Percentiles rank a stretch among this genome's conserved stretches.
Evolutionary conservation across 2,797 vertebrate species (phyloP).

Genomic region (Myoxocephalus aenaeus): DNA sequence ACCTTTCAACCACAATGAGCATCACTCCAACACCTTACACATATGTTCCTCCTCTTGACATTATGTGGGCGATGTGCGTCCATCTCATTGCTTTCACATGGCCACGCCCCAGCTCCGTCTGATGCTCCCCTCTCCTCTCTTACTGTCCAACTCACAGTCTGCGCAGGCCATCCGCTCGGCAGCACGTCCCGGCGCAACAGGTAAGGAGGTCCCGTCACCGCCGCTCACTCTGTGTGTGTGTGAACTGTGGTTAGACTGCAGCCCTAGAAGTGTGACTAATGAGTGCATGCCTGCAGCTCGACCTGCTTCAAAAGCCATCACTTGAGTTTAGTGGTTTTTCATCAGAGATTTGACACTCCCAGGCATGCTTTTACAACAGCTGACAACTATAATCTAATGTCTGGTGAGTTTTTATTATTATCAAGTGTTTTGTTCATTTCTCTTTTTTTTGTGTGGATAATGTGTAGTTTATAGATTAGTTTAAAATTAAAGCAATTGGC

Average conservation of each 20-base stretch:
- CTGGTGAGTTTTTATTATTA: slow-evolving; percentile 1
- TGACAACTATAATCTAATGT: not conserved
- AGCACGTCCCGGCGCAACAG: slow-evolving; percentile 77
- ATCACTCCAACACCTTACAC: not conserved
- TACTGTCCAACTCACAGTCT: slow-evolving; percentile 48
- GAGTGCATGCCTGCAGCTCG: slow-evolving; percentile 37
- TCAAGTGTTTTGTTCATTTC: not conserved
- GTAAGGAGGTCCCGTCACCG: slow-evolving; percentile 74
- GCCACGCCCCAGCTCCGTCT: slow-evolving; percentile 73
- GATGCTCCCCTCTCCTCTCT: slow-evolving; percentile 41
- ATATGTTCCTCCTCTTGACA: slow-evolving; percentile 14
- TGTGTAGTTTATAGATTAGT: not conserved
- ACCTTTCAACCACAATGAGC: not conserved
- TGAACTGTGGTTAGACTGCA: slow-evolving; percentile 8
- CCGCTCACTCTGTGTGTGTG: slow-evolving; percentile 16
- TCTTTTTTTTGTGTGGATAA: not conserved
- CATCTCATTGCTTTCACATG: slow-evolving; percentile 36
- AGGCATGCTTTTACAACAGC: slow-evolving; percentile 3
- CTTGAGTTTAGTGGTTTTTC: slow-evolving; percentile 15
- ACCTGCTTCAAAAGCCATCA: slow-evolving; percentile 3
- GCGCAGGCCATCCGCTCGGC: slow-evolving; percentile 68
- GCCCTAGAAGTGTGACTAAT: slow-evolving; percentile 6
- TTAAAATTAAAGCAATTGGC: not conserved
- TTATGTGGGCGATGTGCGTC: slow-evolving; percentile 25
- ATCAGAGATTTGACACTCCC: not conserved